Conservation (phyloP, 2,888 invertebrate species). For the Caenorhabditis sulstoni region DNA sequence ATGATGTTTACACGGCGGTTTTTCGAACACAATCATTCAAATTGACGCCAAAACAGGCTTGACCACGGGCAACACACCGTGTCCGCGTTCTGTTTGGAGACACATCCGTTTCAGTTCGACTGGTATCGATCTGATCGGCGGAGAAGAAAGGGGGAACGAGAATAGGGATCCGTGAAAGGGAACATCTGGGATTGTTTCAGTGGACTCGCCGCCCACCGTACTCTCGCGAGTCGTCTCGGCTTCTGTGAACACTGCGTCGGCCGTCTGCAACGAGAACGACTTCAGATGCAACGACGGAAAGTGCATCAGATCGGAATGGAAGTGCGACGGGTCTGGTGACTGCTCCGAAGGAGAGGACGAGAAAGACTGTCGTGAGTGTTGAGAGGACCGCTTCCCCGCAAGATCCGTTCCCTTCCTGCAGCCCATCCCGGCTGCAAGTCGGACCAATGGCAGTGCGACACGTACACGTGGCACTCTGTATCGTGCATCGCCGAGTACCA, state of each 20-base stretch:
- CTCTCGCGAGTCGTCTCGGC: conserved; percentile 61
- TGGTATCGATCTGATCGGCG: conserved; percentile 1
- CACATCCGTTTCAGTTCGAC: background rate
- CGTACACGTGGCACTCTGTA: conserved; percentile 94
- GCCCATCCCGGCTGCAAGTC: conserved; percentile 94
- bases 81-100: conserved; percentile 17
- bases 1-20: conserved; percentile 9
- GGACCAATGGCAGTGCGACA: conserved; percentile 91
- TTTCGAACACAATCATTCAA: conserved; percentile 46
- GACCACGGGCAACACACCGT: conserved; percentile 34
- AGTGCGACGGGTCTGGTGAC: conserved; percentile 83
- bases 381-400: no score
- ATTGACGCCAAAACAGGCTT: conserved; percentile 44
- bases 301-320: conserved; percentile 87
- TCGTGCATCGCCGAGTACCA: conserved; percentile 95
- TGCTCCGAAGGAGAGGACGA: conserved; percentile 84
- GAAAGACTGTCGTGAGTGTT: conserved; percentile 77
- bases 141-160: background rate
- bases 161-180: background rate
- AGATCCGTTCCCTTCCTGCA: conserved; percentile 82
- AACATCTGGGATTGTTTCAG: conserved; percentile 30
- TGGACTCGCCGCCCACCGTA: conserved; percentile 58
- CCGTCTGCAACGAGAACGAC: conserved; percentile 79
- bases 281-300: conserved; percentile 85
- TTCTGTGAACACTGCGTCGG: conserved; percentile 59